Evolutionary conservation across 2,888 invertebrate species (phyloP).

Genomic region (Apomyelois bistriatella): DNA sequence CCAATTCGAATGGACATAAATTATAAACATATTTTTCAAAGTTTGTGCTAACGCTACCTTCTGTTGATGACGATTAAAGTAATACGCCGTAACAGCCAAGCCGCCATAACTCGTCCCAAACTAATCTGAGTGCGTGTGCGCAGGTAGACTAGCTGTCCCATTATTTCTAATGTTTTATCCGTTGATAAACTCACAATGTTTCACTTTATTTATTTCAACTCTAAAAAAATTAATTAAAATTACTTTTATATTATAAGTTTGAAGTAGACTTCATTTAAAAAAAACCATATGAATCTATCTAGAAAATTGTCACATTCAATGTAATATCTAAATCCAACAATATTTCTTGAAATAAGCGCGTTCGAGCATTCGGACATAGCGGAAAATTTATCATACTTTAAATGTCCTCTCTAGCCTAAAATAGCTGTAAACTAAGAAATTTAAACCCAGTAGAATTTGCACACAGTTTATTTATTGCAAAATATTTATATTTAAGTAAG

Average conservation of each 20-base stretch:
- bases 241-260: too few relatives aligned
- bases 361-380: not conserved
- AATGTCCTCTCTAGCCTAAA: slow-evolving; percentile 12
- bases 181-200: not conserved
- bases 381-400: slow-evolving; percentile 15
- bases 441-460: too few relatives aligned
- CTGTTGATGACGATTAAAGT: slow-evolving; percentile 65
- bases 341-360: too few relatives aligned
- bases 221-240: too few relatives aligned
- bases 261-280: too few relatives aligned
- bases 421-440: too few relatives aligned
- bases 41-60: slow-evolving; percentile 38
- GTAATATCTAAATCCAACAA: not conserved
- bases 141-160: slow-evolving; percentile 35
- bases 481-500: too few relatives aligned
- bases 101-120: slow-evolving; percentile 48
- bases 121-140: slow-evolving; percentile 39
- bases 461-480: too few relatives aligned
- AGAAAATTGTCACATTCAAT: not conserved
- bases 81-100: slow-evolving; percentile 60
- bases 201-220: not conserved
- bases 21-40: not conserved
- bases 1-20: too few relatives aligned
- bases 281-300: not conserved
- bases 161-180: slow-evolving; percentile 7